Percentiles rank a stretch among this genome's conserved stretches.
Conservation (phyloP, 2,113 vertebrate species). For the Phrynocephalus versicolor region DNA sequence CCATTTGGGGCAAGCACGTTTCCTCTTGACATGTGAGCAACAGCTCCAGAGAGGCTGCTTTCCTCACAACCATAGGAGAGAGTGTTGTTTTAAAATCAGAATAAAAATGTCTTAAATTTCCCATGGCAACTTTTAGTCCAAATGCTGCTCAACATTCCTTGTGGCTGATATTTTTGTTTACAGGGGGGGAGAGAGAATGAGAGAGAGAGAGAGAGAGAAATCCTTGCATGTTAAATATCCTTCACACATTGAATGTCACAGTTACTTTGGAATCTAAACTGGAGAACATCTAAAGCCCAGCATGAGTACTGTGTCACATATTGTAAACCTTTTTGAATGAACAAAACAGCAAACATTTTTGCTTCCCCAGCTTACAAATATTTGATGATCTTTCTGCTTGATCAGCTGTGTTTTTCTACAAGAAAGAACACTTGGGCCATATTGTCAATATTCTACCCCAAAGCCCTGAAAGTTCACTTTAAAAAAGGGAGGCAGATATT, state of each 20-base stretch:
- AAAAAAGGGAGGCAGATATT: background rate
- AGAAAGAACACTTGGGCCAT: background rate
- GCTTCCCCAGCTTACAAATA: background rate
- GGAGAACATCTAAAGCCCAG: background rate
- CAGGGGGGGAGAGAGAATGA: background rate
- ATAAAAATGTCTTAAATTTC: background rate
- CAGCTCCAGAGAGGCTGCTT: background rate
- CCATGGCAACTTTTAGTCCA: background rate
- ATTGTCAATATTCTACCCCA: background rate
- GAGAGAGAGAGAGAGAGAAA: too few species aligned
- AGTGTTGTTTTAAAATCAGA: background rate
- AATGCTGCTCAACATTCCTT: background rate
- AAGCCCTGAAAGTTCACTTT: accelerated
- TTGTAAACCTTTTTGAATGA: background rate
- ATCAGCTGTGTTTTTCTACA: background rate
- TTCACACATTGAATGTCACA: background rate
- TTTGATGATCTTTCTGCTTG: background rate
- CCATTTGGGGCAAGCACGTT: background rate
- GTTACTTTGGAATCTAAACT: background rate
- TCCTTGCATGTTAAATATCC: background rate
- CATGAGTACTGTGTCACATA: background rate
- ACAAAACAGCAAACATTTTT: background rate
- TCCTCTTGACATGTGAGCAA: background rate
- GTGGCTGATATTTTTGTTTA: background rate
- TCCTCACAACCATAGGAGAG: background rate